Evolutionary conservation across 2,113 vertebrate species (phyloP), one percentile per base, ranked within the genome.

Genomic region (Coryphaenoides rupestris): DNA sequence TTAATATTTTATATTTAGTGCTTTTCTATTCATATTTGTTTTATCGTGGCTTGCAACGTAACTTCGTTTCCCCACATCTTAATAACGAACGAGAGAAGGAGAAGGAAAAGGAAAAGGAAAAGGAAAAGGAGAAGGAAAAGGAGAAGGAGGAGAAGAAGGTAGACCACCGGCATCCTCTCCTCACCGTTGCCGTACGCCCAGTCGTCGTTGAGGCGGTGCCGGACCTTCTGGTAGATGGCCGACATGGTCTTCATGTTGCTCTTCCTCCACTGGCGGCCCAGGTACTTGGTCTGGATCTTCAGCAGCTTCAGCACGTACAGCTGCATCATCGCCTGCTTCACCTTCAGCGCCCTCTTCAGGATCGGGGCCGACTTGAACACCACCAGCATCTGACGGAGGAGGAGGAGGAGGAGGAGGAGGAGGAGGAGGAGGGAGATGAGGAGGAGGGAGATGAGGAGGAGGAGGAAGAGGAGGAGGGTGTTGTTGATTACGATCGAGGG

Each of bases 211-310:
- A 99, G 93, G 5, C 97, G 93, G 63, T 99, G 97, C 14, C 96
- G 92, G 16, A 98, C 97, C 78, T 99, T 99, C 85, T 99, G 97
- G 82, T 98, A 99, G 66, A 98, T 99, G 50, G 97, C 96, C 0
- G 97, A 99, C 97, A 99, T 99, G 16, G 97, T 99, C 78, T 99
- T 99, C 97, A 99, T 99, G 90, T 99, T 99, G 92, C 97, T 99
- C 75, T 99, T 99, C 76, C 97, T 93, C 97, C 97, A 99, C 87
- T 99, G 97, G 0, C 97, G 85, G 0, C 97, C 97, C 72, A 99
- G 80, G 79, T 99, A 99, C 71, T 99, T 99, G 63, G 97, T 99
- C 86, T 99, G 97, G 2, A 98, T 94, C 84, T 99, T 99, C 47
- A 99, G 94, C 63, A 99, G 89, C 82, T 99, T 99, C 5, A 98